Evolutionary conservation across 2,113 vertebrate genomes (phyloP).

Genomic region (Oncorhynchus keta): DNA sequence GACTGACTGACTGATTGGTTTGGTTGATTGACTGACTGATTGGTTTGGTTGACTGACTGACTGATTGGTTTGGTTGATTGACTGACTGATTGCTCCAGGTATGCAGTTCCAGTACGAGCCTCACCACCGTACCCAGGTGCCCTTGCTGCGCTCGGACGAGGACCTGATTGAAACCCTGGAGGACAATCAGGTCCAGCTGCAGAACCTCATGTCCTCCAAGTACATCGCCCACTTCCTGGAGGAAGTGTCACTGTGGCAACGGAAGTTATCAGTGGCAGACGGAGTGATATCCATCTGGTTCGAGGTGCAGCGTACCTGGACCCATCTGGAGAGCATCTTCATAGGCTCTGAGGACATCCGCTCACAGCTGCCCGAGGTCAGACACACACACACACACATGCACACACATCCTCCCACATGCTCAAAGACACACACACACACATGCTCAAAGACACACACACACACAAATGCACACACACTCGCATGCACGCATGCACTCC

Average conservation of each 20-base stretch:
- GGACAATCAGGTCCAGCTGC: constrained; percentile 95
- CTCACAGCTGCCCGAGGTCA: constrained; percentile 89
- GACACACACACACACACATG: neutral
- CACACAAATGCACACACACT: neutral
- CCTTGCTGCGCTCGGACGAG: constrained; percentile 80
- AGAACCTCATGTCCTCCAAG: constrained; percentile 91
- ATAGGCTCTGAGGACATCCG: constrained; percentile 92
- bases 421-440: neutral
- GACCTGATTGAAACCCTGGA: constrained; percentile 90
- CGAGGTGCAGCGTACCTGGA: constrained; percentile 89
- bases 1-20: too few species aligned
- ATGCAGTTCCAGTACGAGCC: constrained; percentile 89
- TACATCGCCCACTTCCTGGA: constrained; percentile 88
- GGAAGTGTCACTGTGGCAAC: constrained; percentile 90
- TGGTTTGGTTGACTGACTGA: too few species aligned
- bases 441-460: neutral
- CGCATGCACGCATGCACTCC: neutral
- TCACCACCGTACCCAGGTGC: constrained; percentile 76
- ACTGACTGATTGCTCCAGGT: constrained; percentile 27
- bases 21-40: too few species aligned
- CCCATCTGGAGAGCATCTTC: constrained; percentile 95
- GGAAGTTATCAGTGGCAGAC: constrained; percentile 80
- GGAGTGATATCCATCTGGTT: constrained; percentile 89
- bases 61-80: too few species aligned
- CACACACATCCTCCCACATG: neutral